Evolutionary conservation across 2,113 vertebrate genomes (phyloP).

Genomic region (Petromus typicus): DNA sequence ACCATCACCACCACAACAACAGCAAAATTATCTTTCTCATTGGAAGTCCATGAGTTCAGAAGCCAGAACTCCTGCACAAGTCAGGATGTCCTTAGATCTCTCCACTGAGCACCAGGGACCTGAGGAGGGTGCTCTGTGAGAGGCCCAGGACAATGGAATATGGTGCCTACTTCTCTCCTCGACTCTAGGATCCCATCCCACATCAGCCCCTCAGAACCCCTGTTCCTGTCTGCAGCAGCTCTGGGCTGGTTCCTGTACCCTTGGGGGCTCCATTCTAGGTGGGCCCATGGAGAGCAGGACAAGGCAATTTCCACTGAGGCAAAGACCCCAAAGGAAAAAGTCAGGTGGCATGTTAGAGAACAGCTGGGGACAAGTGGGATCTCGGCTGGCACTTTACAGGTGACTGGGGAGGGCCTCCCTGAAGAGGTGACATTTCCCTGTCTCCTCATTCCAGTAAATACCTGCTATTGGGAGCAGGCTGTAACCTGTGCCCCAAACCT

Average conservation of each 20-base stretch:
- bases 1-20: background rate
- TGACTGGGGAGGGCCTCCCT: background rate
- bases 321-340: background rate
- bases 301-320: background rate
- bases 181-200: background rate
- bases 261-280: background rate
- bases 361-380: background rate
- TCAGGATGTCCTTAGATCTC: background rate
- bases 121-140: background rate
- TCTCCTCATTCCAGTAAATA: background rate
- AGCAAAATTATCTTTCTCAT: background rate
- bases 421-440: background rate
- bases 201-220: background rate
- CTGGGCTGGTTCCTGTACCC: background rate
- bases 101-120: background rate
- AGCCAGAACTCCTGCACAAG: background rate
- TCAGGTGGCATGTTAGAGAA: background rate
- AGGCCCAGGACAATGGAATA: background rate
- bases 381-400: background rate
- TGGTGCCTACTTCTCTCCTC: background rate
- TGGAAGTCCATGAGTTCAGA: slow-evolving; percentile 28
- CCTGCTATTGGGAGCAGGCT: background rate
- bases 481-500: background rate
- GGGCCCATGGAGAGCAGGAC: background rate
- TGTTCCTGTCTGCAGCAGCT: background rate